A percentile compares a stretch with the other conserved stretches of the same genome.
Conservation (phyloP, 2,113 vertebrate genomes). For the Gopherus evgoodei region DNA sequence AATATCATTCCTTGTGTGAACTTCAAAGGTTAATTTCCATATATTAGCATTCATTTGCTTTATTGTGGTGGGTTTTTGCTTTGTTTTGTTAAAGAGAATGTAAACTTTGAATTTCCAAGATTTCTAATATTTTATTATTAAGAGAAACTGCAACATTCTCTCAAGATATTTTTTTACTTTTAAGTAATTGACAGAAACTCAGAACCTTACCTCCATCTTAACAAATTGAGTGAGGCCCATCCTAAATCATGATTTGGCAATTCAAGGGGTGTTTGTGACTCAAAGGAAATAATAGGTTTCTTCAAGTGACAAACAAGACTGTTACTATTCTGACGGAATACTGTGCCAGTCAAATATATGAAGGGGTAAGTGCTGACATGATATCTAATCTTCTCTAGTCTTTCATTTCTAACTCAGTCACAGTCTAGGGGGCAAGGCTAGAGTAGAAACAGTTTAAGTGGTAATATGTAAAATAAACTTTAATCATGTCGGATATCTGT, state of each 20-base stretch:
- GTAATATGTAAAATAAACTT: not conserved
- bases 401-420: not conserved
- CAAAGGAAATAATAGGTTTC: not conserved
- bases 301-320: not conserved
- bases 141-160: not conserved
- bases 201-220: not conserved
- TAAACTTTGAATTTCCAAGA: not conserved
- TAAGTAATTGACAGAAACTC: not conserved
- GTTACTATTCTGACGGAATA: not conserved
- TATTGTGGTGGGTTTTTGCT: not conserved
- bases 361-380: not conserved
- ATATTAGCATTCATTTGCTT: not conserved
- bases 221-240: not conserved
- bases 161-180: not conserved
- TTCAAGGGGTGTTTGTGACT: not conserved
- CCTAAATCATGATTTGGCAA: not conserved
- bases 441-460: not conserved
- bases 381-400: not conserved
- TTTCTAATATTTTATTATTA: not conserved
- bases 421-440: not conserved
- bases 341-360: not conserved
- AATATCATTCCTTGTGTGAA: not conserved
- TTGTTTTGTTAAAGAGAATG: not conserved
- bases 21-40: not conserved
- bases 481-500: not conserved